Percentiles rank a stretch among this genome's conserved stretches.
Conservation (phyloP, 2,797 vertebrate genomes). For the Myripristis jacobus region DNA sequence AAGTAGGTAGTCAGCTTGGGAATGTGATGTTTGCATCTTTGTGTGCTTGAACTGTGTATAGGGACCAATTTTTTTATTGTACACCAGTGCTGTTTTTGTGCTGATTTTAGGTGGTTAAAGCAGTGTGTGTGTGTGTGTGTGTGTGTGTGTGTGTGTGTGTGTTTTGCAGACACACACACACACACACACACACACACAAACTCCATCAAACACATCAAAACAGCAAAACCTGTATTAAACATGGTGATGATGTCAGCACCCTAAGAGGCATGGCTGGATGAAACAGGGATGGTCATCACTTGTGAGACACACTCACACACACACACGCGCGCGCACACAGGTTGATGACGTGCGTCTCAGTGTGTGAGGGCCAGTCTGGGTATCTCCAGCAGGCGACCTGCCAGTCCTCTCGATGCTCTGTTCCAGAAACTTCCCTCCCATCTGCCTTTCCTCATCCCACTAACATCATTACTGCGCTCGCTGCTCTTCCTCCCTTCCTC, state of each 20-base stretch:
- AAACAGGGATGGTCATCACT: too few relatives aligned
- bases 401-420: slow-evolving; percentile 52
- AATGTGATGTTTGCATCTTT: slow-evolving; percentile 36
- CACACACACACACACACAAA: neutral
- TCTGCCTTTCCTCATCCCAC: slow-evolving; percentile 48
- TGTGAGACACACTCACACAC: neutral
- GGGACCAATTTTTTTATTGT: slow-evolving; percentile 27
- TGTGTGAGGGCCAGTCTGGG: slow-evolving; percentile 69
- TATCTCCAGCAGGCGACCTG: slow-evolving; percentile 73
- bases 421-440: slow-evolving; percentile 53
- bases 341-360: slow-evolving; percentile 63
- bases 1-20: slow-evolving; percentile 10
- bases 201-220: too few relatives aligned
- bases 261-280: neutral
- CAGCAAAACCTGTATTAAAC: neutral
- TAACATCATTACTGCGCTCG: slow-evolving; percentile 24
- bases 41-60: slow-evolving; percentile 27
- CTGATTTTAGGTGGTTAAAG: slow-evolving; percentile 39
- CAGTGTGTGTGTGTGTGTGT: neutral
- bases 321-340: slow-evolving; percentile 27
- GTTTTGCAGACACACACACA: neutral
- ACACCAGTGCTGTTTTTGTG: slow-evolving; percentile 45
- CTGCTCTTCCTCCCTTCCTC: slow-evolving; percentile 7
- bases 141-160: neutral
- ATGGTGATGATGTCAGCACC: neutral